phyloP scores from a whole-genome alignment of 2,888 invertebrate genomes.

The Mythimna loreyi region DNA sequence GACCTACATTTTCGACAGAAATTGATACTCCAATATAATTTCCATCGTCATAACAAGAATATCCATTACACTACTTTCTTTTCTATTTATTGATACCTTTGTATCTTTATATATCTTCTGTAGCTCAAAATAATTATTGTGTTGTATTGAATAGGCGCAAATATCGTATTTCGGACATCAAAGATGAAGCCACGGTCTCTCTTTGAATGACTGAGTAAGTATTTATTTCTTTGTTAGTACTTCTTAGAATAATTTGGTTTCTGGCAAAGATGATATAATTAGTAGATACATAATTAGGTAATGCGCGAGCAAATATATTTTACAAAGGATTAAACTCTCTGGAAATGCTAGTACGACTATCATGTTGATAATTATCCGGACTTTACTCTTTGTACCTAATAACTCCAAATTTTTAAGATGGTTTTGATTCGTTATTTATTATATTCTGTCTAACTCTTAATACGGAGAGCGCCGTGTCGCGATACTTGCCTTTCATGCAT shows the following conservation, averaged over 20 bases:
- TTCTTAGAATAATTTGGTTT: neutral
- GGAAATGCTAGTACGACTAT: no score
- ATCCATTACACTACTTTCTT: slow-evolving; percentile 46
- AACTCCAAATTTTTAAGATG: no score
- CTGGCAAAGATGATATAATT: neutral
- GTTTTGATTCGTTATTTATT: no score
- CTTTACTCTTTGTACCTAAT: no score
- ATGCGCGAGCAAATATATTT: no score
- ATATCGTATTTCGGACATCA: slow-evolving; percentile 56
- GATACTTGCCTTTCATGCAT: no score
- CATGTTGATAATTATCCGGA: no score
- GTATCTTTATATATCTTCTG: slow-evolving; percentile 40
- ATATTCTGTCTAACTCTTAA: no score
- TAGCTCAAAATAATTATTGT: slow-evolving; percentile 47
- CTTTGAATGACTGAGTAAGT: slow-evolving; percentile 29
- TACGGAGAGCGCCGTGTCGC: no score
- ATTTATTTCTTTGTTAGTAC: slow-evolving; percentile 30
- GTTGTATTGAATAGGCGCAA: slow-evolving; percentile 31
- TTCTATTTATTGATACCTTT: slow-evolving; percentile 35
- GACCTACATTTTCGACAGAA: neutral
- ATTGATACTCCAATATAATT: slow-evolving; percentile 8
- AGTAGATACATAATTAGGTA: no score
- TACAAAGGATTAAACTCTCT: no score
- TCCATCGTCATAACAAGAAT: slow-evolving; percentile 7
- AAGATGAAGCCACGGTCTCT: slow-evolving; percentile 37